Percentiles rank a stretch among this genome's conserved stretches.
Evolutionary conservation across 2,888 invertebrate genomes (phyloP).

Genomic region (Orthosia incerta): DNA sequence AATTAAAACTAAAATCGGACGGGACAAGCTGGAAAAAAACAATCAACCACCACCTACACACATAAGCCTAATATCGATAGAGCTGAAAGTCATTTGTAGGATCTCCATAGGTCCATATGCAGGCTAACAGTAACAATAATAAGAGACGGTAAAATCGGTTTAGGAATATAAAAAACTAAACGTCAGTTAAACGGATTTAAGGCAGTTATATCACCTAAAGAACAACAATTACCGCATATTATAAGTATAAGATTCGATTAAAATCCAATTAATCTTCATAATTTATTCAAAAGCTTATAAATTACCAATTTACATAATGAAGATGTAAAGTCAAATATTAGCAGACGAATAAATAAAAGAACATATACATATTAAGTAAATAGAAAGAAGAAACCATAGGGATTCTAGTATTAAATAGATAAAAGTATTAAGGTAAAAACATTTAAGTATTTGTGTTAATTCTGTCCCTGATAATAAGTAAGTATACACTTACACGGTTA

Average conservation of each 20-base stretch:
- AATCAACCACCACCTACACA: too few relatives aligned
- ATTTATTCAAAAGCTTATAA: slow-evolving; percentile 9
- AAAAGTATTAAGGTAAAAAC: too few relatives aligned
- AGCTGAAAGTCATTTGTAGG: too few relatives aligned
- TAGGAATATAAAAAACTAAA: neutral
- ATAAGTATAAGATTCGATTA: slow-evolving; percentile 1
- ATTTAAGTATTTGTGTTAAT: too few relatives aligned
- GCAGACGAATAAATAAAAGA: neutral
- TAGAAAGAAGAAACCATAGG: too few relatives aligned
- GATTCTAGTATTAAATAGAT: neutral
- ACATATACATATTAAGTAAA: neutral
- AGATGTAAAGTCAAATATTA: neutral
- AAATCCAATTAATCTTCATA: neutral
- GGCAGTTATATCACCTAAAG: neutral
- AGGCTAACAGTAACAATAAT: too few relatives aligned
- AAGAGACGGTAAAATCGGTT: too few relatives aligned
- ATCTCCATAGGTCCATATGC: too few relatives aligned
- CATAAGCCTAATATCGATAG: too few relatives aligned
- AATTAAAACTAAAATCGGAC: too few relatives aligned
- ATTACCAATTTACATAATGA: slow-evolving; percentile 21
- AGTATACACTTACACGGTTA: too few relatives aligned
- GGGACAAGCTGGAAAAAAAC: too few relatives aligned
- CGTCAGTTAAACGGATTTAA: slow-evolving; percentile 1
- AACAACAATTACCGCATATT: neutral
- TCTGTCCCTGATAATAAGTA: neutral